Conservation (phyloP, 2,888 invertebrate genomes). For the Esperia sulphurella region DNA sequence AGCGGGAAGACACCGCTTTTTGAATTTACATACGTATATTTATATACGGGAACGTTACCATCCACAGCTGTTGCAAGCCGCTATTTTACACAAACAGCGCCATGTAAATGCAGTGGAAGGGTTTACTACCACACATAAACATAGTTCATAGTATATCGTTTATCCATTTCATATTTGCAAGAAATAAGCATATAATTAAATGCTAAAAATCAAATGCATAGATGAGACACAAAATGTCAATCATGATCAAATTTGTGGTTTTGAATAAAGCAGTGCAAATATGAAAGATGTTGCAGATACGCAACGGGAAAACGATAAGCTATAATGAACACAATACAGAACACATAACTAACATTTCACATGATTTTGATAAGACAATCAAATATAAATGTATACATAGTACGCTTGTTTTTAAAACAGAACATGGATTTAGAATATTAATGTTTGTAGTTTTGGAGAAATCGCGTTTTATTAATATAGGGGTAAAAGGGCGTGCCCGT, state of each 20-base stretch:
- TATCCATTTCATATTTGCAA: background rate
- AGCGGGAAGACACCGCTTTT: background rate
- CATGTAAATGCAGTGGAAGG: background rate
- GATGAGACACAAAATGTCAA: background rate
- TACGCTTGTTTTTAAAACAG: too few relatives aligned
- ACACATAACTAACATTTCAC: too few relatives aligned
- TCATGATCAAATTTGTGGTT: too few relatives aligned
- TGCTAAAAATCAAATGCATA: background rate
- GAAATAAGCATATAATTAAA: background rate
- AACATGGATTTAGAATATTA: too few relatives aligned
- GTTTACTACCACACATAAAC: background rate
- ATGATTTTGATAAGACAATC: too few relatives aligned
- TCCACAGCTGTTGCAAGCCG: background rate
- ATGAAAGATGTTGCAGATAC: background rate
- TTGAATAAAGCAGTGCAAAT: too few relatives aligned
- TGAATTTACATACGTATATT: too few relatives aligned
- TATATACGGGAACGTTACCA: too few relatives aligned
- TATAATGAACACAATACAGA: background rate
- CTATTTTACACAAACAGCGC: background rate
- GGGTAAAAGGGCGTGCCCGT: slow-evolving; percentile 25
- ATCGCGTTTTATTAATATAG: slow-evolving; percentile 1
- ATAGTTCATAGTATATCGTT: background rate
- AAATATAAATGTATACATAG: too few relatives aligned
- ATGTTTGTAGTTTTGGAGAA: too few relatives aligned
- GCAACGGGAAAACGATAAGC: background rate